phyloP scores from a whole-genome alignment of 1,140 invertebrate genomes.

The Drosophila erecta region DNA sequence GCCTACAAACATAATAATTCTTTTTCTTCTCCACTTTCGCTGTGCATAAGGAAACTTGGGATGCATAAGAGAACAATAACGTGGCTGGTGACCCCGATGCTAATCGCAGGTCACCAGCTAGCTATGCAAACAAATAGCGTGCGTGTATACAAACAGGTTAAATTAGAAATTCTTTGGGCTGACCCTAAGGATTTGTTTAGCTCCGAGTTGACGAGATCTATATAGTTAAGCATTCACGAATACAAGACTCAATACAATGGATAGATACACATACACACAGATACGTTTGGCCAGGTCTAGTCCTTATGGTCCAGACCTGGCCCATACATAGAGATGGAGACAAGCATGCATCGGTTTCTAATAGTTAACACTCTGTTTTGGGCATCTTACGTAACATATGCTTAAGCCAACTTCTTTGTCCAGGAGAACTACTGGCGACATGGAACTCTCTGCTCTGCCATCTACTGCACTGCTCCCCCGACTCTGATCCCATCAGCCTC shows the following conservation, averaged over 20 bases:
- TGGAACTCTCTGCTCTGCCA: conserved; percentile 32
- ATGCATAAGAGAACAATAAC: conserved; percentile 27
- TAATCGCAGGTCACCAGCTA: conserved; percentile 10
- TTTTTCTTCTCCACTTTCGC: conserved; percentile 9
- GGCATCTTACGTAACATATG: conserved; percentile 6
- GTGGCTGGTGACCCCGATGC: conserved; percentile 12
- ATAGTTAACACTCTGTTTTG: conserved; percentile 42
- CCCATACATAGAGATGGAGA: conserved; percentile 10
- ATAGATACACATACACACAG: conserved; percentile 30
- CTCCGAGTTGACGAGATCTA: conserved; percentile 73
- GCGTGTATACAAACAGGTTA: conserved; percentile 9
- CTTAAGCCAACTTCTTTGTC: conserved; percentile 15
- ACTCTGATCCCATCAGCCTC: conserved; percentile 43
- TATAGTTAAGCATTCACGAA: conserved; percentile 45
- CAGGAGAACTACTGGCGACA: conserved; percentile 43
- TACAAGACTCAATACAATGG: conserved; percentile 44
- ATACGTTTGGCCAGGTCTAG: background rate
- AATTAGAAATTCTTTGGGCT: conserved; percentile 24
- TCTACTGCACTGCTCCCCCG: conserved; percentile 8
- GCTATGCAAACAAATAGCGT: conserved; percentile 23
- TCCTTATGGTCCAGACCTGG: background rate
- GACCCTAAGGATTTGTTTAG: conserved; percentile 46
- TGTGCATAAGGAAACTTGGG: conserved; percentile 68
- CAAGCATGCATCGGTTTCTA: conserved; percentile 42
- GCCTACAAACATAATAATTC: conserved; percentile 31